Evolutionary conservation across 2,797 vertebrate species (phyloP), one percentile per base, ranked within the genome.

Genomic region (Chaetodon trifasciatus): DNA sequence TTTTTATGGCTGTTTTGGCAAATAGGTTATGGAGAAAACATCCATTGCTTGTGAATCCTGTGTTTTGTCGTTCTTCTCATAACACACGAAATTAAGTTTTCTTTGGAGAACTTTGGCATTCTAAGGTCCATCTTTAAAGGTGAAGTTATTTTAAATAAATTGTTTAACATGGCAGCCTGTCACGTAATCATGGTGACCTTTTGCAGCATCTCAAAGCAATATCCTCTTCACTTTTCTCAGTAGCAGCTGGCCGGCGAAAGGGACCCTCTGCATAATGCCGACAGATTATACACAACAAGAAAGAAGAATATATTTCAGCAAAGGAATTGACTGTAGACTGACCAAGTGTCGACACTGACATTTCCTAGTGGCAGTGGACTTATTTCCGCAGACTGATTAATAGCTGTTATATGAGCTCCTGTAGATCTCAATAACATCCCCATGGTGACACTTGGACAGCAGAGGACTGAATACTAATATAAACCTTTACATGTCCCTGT

Each of bases 401-500:
- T 70, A 17, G 44, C 62, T 67, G 58, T 65, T 74, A 55, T 61
- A 64, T 44, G 64, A 84, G 73, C 69, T 79, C 42, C 21, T 44
- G 32, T 66, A 52, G 56, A 62, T 68, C 64, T 74, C 57, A 78
- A 75, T 84, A 83, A 86, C 65, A 77, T 69, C 73, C 58, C 68
- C 40, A 65, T 55, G 46, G 76, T 75, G 88, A 86, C 85, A 87
- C 78, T 73, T 40, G 74, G 57, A 71, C 70, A 81, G 81, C 52
- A 53, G 64, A 82, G 69, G 73, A 81, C 85, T 78, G 88, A 91
- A 91, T 92, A 79, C 73, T 91, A 89, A 93, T 86, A 64, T 1
- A 60, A 75, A 83, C 64, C 67, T 78, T 71, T 79, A 83, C 44
- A 49, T 88, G 78, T 85, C 88, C 85, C 69, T 1, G 15, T 39